Evolutionary conservation across 2,113 vertebrate genomes (phyloP), one percentile per base, ranked within the genome.

Genomic region (Spermophilus dauricus): DNA sequence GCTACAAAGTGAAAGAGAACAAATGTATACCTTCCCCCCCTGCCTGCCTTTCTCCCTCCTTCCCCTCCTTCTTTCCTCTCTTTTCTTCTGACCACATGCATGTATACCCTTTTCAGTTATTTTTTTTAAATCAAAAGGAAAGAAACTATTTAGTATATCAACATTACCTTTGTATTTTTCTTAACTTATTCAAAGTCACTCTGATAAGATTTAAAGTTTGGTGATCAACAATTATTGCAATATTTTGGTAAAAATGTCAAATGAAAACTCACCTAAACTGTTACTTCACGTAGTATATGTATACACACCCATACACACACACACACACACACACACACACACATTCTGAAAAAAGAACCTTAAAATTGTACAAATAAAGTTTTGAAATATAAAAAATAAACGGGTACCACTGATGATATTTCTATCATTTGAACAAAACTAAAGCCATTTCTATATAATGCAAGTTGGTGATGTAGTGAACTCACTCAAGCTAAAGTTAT

Each of bases 351-450:
- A 83, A 63, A 72, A 81, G 5, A 12, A 45, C 39, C 61, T 77
- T n/a, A 92, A 92, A 65, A 70, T 70, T 14, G 70, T 24, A 18
- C 28, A 48, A 77, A 85, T n/a, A 73, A 30, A 72, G 28, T 10
- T 80, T 92, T 86, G 17, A 86, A 91, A 91, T 51, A 53, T 53
- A 3, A 89, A 91, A 94, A 92, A 87, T 70, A 24, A 76, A 82
- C 56, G 18, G 26, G 61, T 72, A 61, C 17, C 4, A 51, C 34
- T 90, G 22, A 45, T 56, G 26, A 14, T 56, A 9, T 82, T 82
- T 51, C 11, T 42, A 67, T 67, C 42, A 73, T 73, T 94, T 51
- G 72, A 86, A 58, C 28, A 65, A 61, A 96, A 70, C 4, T 69
- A 20, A 92, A 91, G 83, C 11, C 24, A 56, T 22, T 69, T 72